Percentiles rank a stretch among this genome's conserved stretches.
These are phyloP conservation scores for Donacobius atricapilla DNA, from an alignment of 2,113 vertebrate genomes.

Conservation along the genomic window DNA sequence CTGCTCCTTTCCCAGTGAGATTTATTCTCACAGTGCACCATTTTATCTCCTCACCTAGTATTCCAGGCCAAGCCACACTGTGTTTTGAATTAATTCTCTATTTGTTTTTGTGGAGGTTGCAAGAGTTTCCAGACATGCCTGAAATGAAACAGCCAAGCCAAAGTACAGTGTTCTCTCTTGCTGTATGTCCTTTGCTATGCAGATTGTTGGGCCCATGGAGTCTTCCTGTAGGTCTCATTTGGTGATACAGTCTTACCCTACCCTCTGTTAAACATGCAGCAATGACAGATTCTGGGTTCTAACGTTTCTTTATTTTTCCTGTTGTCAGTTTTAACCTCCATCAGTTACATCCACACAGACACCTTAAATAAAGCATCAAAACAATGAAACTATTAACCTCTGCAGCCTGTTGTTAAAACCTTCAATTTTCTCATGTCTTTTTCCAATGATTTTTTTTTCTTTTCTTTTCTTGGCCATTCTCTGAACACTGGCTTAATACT, in stretches of 20 bases:
- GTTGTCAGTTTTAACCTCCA: neutral
- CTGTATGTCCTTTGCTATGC: neutral
- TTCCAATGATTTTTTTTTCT: neutral
- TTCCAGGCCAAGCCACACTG: neutral
- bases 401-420: neutral
- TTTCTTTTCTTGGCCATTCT: neutral
- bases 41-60: neutral
- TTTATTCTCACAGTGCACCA: neutral
- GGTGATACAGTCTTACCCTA: neutral
- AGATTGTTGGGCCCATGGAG: neutral
- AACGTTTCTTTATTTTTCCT: neutral
- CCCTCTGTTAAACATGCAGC: neutral
- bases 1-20: neutral
- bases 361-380: neutral
- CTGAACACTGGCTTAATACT: neutral
- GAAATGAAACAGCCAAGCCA: neutral
- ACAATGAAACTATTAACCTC: neutral
- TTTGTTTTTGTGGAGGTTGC: neutral
- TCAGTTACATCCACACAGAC: neutral
- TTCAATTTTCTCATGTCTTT: neutral
- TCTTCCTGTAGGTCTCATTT: neutral
- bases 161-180: neutral
- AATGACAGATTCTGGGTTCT: neutral
- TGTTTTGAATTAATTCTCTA: neutral
- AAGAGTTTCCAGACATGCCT: neutral